phyloP scores from a whole-genome alignment of 2,888 invertebrate genomes.

The Clepsis dumicolana region DNA sequence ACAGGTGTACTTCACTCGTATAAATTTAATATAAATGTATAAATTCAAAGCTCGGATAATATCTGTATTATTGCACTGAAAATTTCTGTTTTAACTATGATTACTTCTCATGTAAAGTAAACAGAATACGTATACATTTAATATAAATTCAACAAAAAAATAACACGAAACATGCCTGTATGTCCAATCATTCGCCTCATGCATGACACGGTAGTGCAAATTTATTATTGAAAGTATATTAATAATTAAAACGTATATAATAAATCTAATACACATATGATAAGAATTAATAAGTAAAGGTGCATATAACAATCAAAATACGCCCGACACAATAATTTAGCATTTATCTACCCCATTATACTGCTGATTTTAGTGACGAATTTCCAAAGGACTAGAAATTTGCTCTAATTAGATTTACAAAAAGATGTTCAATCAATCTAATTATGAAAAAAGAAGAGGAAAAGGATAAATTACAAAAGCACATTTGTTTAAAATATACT shows the following conservation, averaged over 20 bases:
- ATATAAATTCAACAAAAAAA: constrained; percentile 18
- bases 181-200: not conserved
- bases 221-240: constrained; percentile 13
- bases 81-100: constrained; percentile 20
- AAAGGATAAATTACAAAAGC: constrained; percentile 32
- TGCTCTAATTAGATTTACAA: not conserved
- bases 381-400: not conserved
- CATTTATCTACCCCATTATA: constrained; percentile 20
- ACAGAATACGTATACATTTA: constrained; percentile 31
- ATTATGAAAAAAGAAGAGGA: constrained; percentile 9
- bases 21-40: constrained; percentile 58
- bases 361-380: not conserved
- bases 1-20: constrained; percentile 53
- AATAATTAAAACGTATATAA: constrained; percentile 10
- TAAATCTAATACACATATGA: constrained; percentile 9
- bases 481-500: constrained; percentile 22
- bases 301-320: constrained; percentile 24
- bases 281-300: constrained; percentile 9
- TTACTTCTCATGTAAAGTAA: constrained; percentile 17
- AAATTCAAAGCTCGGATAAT: constrained; percentile 57
- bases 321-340: constrained; percentile 10
- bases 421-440: constrained; percentile 21
- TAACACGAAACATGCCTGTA: not conserved
- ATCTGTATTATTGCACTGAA: constrained; percentile 43
- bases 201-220: constrained; percentile 5